Conservation (phyloP, 1,140 invertebrate genomes). For the Myzus persicae region DNA sequence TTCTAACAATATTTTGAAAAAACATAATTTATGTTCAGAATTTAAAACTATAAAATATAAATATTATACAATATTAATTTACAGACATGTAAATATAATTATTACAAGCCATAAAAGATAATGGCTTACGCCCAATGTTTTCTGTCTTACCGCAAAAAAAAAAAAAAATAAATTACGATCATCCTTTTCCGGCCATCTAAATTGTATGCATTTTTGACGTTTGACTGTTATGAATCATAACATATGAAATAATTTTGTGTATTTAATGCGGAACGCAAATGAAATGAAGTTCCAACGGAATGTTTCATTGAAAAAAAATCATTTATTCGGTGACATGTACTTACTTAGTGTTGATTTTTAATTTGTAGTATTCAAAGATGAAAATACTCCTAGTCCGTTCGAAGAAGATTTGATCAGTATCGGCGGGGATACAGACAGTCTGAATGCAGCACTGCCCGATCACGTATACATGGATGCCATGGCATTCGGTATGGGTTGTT, state of each 20-base stretch:
- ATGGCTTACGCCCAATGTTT: not conserved
- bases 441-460: slow-evolving; percentile 75
- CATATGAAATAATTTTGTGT: not conserved
- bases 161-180: not conserved
- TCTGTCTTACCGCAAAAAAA: not conserved
- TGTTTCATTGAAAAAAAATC: not conserved
- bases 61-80: no score
- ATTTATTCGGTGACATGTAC: not conserved
- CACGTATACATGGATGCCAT: slow-evolving; percentile 98
- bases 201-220: not conserved
- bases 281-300: not conserved
- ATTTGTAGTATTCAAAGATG: slow-evolving; percentile 86
- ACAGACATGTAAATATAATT: not conserved
- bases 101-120: not conserved
- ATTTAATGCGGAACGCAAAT: not conserved
- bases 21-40: not conserved
- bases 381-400: slow-evolving; percentile 78
- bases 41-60: not conserved
- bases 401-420: slow-evolving; percentile 73
- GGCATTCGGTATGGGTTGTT: slow-evolving; percentile 99
- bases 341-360: slow-evolving; percentile 55
- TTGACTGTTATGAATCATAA: not conserved
- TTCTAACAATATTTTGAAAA: not conserved
- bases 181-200: not conserved
- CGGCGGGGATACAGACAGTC: slow-evolving; percentile 76